These are phyloP conservation scores for Neosilurus mollespiculum DNA, from an alignment of 2,797 vertebrate species.

Conservation along the genomic window DNA sequence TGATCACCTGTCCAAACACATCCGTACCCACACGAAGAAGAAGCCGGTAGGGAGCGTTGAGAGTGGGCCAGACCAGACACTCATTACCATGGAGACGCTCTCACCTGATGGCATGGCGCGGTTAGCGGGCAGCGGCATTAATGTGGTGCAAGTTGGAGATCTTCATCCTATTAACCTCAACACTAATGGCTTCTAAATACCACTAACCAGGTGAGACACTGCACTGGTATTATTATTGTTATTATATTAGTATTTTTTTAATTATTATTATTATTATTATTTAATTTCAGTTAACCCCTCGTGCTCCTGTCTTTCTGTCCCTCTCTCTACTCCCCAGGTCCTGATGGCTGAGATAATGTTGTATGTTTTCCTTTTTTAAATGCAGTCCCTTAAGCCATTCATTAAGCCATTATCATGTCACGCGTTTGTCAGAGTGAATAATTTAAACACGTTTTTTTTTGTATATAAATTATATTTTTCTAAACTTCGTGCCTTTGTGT, in stretches of 20 bases:
- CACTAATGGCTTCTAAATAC: conserved; percentile 82
- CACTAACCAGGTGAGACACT: conserved; percentile 25
- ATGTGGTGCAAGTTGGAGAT: conserved; percentile 93
- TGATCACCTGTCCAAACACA: conserved; percentile 95
- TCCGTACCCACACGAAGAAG: conserved; percentile 95
- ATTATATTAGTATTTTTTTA: too few species aligned
- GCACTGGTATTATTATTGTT: background rate
- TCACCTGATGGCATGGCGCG: conserved; percentile 89
- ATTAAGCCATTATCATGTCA: conserved; percentile 83
- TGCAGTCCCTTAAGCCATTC: conserved; percentile 63
- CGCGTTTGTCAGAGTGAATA: conserved; percentile 79
- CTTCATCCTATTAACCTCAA: conserved; percentile 89
- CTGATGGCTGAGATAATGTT: background rate
- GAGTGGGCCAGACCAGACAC: conserved; percentile 72
- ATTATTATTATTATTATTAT: background rate
- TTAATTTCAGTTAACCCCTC: background rate
- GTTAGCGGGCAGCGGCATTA: conserved; percentile 88
- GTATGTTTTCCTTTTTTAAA: conserved; percentile 48
- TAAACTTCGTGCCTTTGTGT: conserved; percentile 72
- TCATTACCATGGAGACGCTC: conserved; percentile 92
- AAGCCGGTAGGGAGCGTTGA: conserved; percentile 62
- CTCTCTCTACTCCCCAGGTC: background rate
- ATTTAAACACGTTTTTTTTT: conserved; percentile 70
- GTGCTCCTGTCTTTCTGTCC: background rate
- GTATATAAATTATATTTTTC: conserved; percentile 78